Percentiles rank a stretch among this genome's conserved stretches.
Conservation (phyloP, 2,797 vertebrate genomes). For the Nothura maculosa region DNA sequence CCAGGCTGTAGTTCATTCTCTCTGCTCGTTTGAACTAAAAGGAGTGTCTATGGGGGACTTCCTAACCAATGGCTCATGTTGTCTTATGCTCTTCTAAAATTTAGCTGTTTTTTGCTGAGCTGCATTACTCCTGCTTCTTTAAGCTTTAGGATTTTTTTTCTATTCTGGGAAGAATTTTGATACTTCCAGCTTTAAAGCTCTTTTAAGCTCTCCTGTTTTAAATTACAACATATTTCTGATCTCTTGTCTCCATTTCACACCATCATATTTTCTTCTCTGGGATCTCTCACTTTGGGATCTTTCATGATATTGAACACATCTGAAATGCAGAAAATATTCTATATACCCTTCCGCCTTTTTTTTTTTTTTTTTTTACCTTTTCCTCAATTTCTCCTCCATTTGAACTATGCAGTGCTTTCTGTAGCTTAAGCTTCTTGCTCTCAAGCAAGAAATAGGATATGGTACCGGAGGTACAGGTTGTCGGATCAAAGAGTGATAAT, state of each 20-base stretch:
- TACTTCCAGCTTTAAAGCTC: not conserved
- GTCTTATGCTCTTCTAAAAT: not conserved
- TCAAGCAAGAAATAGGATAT: not conserved
- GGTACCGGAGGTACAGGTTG: not conserved
- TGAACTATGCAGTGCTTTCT: not conserved
- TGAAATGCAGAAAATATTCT: not conserved
- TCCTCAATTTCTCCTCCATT: not conserved
- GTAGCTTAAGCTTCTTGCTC: not conserved
- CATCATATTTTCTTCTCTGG: not conserved
- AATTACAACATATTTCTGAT: not conserved
- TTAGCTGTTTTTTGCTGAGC: not conserved
- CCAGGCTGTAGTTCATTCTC: not conserved
- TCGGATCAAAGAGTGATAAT: not conserved
- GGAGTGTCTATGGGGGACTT: not conserved
- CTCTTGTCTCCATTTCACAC: not conserved
- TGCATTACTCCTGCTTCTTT: not conserved
- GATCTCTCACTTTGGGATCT: not conserved
- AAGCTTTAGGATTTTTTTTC: not conserved
- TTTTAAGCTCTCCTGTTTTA: not conserved
- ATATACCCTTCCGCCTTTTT: not conserved
- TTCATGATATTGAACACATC: not conserved
- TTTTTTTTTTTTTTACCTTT: not conserved
- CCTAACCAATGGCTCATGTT: not conserved
- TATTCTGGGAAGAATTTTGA: not conserved
- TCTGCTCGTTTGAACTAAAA: not conserved